Base-by-base conservation (phyloP, 2,797 vertebrate genomes). In the Anguilla anguilla region DNA sequence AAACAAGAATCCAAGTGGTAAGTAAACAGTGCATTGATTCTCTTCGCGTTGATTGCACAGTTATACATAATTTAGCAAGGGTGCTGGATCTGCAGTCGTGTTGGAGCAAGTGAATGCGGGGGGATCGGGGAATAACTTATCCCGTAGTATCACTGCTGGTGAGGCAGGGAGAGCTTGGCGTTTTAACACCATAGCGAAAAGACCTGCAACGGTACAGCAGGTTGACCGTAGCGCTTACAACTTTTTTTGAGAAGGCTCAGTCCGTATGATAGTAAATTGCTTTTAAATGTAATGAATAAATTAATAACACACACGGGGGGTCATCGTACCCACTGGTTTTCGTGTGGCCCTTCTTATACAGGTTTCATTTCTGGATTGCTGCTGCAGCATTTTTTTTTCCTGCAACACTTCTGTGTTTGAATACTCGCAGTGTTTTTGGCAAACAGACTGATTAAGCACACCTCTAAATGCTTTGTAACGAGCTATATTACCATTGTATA, bases 1-100 rank as follows among this genome's bases (percentile, higher is more conserved):
- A 98, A 99, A 97, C 98, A 99, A 99, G 98, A 99, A 98, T 95
- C 97, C 97, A 98, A 98, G 97, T 98, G 98, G 98, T 99, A 98
- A 99, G 98, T 94, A 94, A 82, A 93, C 95, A 95, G 91, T 93
- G 87, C 90, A 89, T 91, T 83, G 59, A 64, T 86, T 91, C 90
- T 91, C 90, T 92, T 25, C 88, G 86, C 89, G 91, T 87, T 92
- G 85, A 87, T 90, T 88, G 92, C 91, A 90, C 89, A 90, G 89
- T 91, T 83, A 59, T 85, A 89, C 57, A 88, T 86, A 93, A 92
- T 91, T 93, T 85, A 69, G 91, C 88, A 91, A 86, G 55, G 92
- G 88, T 93, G 91, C 92, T 92, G 90, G 92, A 93, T 94, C 93
- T 94, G 95, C 93, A 95, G 94, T 95, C 94, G 91, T 94, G 93